Evolutionary conservation across 2,797 vertebrate genomes (phyloP).

Genomic region (Danio aesculapii): DNA sequence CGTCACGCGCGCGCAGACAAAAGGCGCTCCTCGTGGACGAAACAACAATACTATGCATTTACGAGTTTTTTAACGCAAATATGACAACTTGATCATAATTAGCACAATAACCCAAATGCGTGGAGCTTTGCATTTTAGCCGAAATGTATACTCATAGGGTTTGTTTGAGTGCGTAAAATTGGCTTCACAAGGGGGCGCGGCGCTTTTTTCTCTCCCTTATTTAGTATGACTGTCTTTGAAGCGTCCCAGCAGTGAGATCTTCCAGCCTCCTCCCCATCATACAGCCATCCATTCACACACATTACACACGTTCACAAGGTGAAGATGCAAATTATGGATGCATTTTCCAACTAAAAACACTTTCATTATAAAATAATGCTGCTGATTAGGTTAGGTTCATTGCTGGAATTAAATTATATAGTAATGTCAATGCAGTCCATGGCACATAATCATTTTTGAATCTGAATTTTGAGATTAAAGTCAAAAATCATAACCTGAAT

Average conservation of each 20-base stretch:
- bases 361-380: background rate
- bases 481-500: background rate
- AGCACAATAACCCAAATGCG: background rate
- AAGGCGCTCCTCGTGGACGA: constrained; percentile 2
- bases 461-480: background rate
- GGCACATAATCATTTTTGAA: background rate
- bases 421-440: background rate
- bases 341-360: background rate
- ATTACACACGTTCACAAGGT: background rate
- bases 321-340: background rate
- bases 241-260: constrained; percentile 45
- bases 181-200: constrained; percentile 51
- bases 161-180: constrained; percentile 19
- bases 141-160: background rate
- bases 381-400: background rate
- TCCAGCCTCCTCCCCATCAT: constrained; percentile 8
- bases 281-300: constrained; percentile 22
- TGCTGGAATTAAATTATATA: background rate
- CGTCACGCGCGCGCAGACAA: constrained; percentile 58
- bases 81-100: background rate
- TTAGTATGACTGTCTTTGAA: constrained; percentile 71
- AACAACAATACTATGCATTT: background rate
- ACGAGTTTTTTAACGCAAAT: background rate
- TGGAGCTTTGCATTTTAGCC: background rate
- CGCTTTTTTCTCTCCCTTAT: constrained; percentile 70